Conservation (phyloP, 1,140 invertebrate species). For the Heliconius hermathena region DNA sequence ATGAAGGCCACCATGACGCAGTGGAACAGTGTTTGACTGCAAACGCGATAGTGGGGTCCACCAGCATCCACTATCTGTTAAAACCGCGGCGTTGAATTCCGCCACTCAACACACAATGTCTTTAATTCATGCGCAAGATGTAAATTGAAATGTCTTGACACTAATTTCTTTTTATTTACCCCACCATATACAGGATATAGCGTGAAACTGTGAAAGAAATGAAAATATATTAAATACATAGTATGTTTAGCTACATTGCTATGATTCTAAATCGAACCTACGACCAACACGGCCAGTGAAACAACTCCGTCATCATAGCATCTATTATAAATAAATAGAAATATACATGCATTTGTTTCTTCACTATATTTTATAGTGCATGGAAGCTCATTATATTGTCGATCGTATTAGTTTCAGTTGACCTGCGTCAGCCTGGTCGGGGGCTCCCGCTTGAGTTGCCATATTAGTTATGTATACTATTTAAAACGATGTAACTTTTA, state of each 20-base stretch:
- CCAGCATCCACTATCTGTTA: too few species aligned
- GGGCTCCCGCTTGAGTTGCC: neutral
- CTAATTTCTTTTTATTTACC: neutral
- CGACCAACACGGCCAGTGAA: too few species aligned
- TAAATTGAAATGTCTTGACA: neutral
- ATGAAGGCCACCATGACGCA: too few species aligned
- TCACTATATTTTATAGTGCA: conserved; percentile 4
- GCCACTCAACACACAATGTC: neutral
- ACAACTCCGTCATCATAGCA: too few species aligned
- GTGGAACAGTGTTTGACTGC: too few species aligned
- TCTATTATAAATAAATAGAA: neutral
- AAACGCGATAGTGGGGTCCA: too few species aligned
- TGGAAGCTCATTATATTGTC: neutral
- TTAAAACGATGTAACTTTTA: neutral
- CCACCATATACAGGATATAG: neutral
- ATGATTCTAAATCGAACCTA: too few species aligned
- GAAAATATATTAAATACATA: too few species aligned
- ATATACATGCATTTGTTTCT: neutral
- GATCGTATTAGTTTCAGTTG: neutral
- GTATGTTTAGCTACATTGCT: neutral
- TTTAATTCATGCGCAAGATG: neutral
- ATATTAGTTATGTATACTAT: neutral
- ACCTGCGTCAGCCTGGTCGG: neutral
- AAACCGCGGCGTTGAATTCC: neutral
- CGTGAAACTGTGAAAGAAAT: too few species aligned